A percentile compares a stretch with the other conserved stretches of the same genome.
These are phyloP conservation scores for Fukomys damarensis DNA, from an alignment of 2,113 vertebrate genomes.

Conservation along the genomic window DNA sequence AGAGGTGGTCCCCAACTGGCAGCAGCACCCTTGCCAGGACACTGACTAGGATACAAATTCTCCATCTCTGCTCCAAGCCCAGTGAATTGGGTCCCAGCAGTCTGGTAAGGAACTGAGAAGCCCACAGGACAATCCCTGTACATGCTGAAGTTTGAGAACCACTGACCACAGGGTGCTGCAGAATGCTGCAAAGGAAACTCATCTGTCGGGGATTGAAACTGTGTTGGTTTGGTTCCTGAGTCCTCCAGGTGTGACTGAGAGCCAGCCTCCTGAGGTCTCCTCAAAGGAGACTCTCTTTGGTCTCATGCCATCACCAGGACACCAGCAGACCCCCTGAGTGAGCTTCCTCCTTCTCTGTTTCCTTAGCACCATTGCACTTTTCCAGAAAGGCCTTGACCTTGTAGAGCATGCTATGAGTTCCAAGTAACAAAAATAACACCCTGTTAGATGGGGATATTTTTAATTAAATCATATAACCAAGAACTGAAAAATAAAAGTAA, in stretches of 20 bases:
- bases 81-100: background rate
- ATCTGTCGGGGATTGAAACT: background rate
- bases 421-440: conserved; percentile 32
- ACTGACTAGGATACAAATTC: background rate
- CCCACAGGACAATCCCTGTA: background rate
- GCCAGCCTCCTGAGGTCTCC: background rate
- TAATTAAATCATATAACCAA: conserved; percentile 58
- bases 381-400: conserved; percentile 26
- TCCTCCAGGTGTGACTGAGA: background rate
- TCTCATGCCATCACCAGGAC: background rate
- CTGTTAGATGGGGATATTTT: conserved; percentile 40
- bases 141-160: background rate
- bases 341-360: background rate
- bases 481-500: conserved; percentile 27
- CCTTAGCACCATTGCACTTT: background rate
- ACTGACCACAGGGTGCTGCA: background rate
- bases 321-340: background rate
- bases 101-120: background rate
- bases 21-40: background rate
- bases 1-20: background rate
- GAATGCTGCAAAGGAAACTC: background rate
- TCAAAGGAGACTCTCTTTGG: background rate
- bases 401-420: conserved; percentile 28
- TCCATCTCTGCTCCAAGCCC: background rate
- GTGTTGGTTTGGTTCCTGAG: background rate